Evolutionary conservation across 1,140 invertebrate species (phyloP).

Genomic region (Hormaphis cornu): DNA sequence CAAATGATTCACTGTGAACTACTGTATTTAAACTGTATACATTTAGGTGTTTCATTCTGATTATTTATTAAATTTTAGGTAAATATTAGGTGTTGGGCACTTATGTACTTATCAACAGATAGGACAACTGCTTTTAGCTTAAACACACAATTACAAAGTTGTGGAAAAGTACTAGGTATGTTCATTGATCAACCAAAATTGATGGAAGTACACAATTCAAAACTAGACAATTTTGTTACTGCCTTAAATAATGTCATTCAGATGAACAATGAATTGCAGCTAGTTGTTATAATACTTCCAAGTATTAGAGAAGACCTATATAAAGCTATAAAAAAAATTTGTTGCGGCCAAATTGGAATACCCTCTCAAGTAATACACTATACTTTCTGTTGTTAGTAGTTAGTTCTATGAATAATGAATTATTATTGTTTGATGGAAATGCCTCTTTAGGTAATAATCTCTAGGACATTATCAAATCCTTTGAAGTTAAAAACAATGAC

Average conservation of each 20-base stretch:
- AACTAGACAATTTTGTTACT: neutral
- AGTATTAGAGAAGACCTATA: conserved; percentile 75
- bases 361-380: conserved; percentile 69
- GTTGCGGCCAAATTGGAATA: conserved; percentile 67
- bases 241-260: neutral
- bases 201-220: neutral
- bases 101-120: conserved; percentile 57
- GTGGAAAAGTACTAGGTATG: conserved; percentile 57
- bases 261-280: conserved; percentile 45
- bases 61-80: conserved; percentile 41
- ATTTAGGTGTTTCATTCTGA: too few species aligned
- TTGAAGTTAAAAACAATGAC: conserved; percentile 64
- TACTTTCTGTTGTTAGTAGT: too few species aligned
- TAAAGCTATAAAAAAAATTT: conserved; percentile 75
- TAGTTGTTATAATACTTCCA: conserved; percentile 72
- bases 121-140: conserved; percentile 51
- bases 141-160: conserved; percentile 50
- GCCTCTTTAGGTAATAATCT: conserved; percentile 53
- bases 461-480: conserved; percentile 58
- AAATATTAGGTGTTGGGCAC: conserved; percentile 53
- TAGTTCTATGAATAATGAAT: too few species aligned
- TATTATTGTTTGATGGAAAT: too few species aligned
- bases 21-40: too few species aligned
- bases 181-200: conserved; percentile 48
- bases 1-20: too few species aligned